Conservation (phyloP, 2,888 invertebrate species). For the Anarsia innoxiella region DNA sequence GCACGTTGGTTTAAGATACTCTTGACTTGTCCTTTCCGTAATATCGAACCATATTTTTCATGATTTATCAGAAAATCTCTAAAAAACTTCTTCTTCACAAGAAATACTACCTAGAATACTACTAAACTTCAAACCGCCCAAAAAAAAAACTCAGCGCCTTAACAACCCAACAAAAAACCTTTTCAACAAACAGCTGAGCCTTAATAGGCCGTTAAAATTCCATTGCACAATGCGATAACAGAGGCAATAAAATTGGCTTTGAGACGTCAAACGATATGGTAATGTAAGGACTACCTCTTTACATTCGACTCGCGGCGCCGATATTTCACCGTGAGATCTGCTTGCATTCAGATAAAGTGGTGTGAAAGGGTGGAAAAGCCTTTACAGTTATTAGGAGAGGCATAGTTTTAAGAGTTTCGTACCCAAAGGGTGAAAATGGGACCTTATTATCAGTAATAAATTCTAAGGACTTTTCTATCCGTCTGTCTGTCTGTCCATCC, state of each 20-base stretch:
- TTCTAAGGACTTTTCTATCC: neutral
- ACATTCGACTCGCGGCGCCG: constrained; percentile 55
- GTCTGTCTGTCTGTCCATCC: neutral
- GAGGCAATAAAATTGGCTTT: constrained; percentile 64
- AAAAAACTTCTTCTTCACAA: too few relatives aligned
- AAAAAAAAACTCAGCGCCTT: too few relatives aligned
- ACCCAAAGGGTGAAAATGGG: neutral
- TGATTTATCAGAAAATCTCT: too few relatives aligned
- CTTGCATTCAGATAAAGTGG: constrained; percentile 57
- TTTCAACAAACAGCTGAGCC: constrained; percentile 12
- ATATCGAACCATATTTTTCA: too few relatives aligned
- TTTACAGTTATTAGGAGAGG: constrained; percentile 7
- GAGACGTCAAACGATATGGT: constrained; percentile 68
- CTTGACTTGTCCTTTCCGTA: too few relatives aligned
- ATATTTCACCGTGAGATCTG: constrained; percentile 67
- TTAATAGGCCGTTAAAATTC: constrained; percentile 61
- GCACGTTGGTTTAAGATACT: too few relatives aligned
- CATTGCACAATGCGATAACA: constrained; percentile 49
- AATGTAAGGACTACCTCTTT: constrained; percentile 55
- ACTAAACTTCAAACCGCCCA: too few relatives aligned
- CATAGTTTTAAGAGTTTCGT: neutral
- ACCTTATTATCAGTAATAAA: neutral
- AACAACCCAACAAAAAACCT: constrained; percentile 7
- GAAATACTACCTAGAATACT: too few relatives aligned
- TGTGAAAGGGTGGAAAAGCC: constrained; percentile 29